Evolutionary conservation across 2,888 invertebrate genomes (phyloP), one percentile per base, ranked within the genome.

Genomic region (Acrocyrtus sp.): DNA sequence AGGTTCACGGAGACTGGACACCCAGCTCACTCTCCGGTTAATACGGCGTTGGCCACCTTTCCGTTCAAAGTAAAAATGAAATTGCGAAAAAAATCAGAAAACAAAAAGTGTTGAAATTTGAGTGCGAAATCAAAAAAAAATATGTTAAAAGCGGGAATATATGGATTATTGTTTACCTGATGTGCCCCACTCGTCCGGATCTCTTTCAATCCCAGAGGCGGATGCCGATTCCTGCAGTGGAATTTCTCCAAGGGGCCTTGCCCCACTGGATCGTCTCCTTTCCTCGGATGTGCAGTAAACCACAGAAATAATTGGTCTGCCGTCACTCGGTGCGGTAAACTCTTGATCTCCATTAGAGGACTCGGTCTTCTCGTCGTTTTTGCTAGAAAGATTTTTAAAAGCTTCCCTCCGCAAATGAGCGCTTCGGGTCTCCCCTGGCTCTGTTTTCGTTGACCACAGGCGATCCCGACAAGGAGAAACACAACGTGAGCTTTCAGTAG

Each of bases 1-100:
- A 10, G 81, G 80, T 53, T 81, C 81, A 4, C 80, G 74, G 45
- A 81, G 76, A 57, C 80, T 80, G 34, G 80, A 78, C 19, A 82
- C 81, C 82, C 83, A 82, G 62, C 82, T 82, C 63, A 83, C 82
- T 50, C 83, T 74, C 43, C 83, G 75, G 60, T 82, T 78, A 76
- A 82, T 81, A 56, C 82, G 72, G 56, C 81, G 66, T 56, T 76
- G 78, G 56, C 72, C 66, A 53, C 78, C 81, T 12, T 12, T 12
- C 77, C 45, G 10, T 15, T 50, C 21, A 6, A 65, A 24, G n/a
- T n/a, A n/a, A n/a, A 27, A 26, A 24, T 19, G n/a, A 2, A 19
- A 56, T n/a, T 21, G 19, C 15, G 21, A 43, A 22, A 43, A 26
- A 43, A 26, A 39, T 29, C 5, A 17, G 45, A 45, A 5, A n/a